Evolutionary conservation across 2,797 vertebrate genomes (phyloP), one percentile per base, ranked within the genome.

Genomic region (Podarcis lilfordi): DNA sequence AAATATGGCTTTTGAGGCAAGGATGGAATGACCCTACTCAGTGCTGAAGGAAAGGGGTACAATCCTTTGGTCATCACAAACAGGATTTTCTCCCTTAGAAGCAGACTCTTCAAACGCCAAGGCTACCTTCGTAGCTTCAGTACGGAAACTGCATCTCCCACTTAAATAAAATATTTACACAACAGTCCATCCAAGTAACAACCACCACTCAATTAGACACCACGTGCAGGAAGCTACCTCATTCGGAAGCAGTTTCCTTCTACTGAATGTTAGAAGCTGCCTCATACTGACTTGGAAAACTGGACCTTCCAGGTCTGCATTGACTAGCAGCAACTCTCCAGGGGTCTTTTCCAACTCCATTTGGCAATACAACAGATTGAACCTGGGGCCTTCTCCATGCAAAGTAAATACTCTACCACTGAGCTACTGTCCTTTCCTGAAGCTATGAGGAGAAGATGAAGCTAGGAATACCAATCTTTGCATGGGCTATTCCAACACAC

Each of bases 1-100:
- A 92, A 55, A 40, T 3, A 92, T 95, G 96, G 95, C 97, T 55
- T 95, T 25, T 80, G 86, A 84, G 29, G 32, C 9, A 32, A 68
- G 21, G 40, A 21, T 25, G 80, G 50, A 23, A 75, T 7, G 92
- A 88, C 90, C 92, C 90, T 66, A 84, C 8, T 4, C 82, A 90
- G 92, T 86, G 86, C 86, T 55, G 32, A 78, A 88, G 86, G 27
- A 1, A 13, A 64, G 83, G 84, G 50, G 50, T 50, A 50, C 80
- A 19, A 15, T 0, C 10, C 11, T 68, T 43, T 72, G 19, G 37
- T 69, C 5, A 0, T 0, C 15, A 77, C 78, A 91, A 80, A 80
- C 37, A 17, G 0, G 29, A 61, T 71, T 21, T 86, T 7, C 0
- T 3, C 72, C 84, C 82, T 9, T 0, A 64, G 89, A 1, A 92